Evolutionary conservation across 2,888 invertebrate species (phyloP).

Genomic region (Boloria selene): DNA sequence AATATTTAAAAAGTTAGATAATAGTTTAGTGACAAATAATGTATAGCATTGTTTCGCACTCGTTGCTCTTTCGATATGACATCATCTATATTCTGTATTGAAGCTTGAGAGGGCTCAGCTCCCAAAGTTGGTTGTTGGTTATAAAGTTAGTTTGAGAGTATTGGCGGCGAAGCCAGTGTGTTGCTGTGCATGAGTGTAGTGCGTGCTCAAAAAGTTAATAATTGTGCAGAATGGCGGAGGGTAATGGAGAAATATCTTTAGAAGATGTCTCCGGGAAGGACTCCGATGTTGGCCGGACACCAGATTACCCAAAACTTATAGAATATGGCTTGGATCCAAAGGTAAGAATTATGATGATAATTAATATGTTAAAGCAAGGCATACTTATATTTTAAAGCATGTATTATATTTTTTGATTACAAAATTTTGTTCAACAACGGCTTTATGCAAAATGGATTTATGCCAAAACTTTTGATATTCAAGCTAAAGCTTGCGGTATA

Average conservation of each 20-base stretch:
- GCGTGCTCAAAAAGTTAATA: slow-evolving; percentile 68
- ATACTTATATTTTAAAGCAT: not conserved
- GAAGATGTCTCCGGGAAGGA: slow-evolving; percentile 87
- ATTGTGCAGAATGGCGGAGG: slow-evolving; percentile 91
- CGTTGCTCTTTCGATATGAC: slow-evolving; percentile 78
- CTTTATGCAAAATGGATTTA: no score
- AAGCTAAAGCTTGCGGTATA: no score
- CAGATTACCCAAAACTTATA: slow-evolving; percentile 96
- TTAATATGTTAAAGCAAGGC: not conserved
- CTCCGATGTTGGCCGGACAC: slow-evolving; percentile 88
- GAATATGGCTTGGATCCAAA: slow-evolving; percentile 98
- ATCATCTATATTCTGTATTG: slow-evolving; percentile 69
- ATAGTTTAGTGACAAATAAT: slow-evolving; percentile 42
- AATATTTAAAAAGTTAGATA: slow-evolving; percentile 35
- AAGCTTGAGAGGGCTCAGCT: slow-evolving; percentile 57
- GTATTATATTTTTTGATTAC: no score
- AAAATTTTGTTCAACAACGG: no score
- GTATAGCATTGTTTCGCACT: slow-evolving; percentile 57
- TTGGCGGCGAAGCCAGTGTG: slow-evolving; percentile 40
- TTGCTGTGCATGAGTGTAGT: slow-evolving; percentile 59
- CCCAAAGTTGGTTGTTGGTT: slow-evolving; percentile 43
- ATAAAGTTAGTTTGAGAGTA: slow-evolving; percentile 49
- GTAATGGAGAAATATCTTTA: slow-evolving; percentile 91
- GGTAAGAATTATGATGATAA: slow-evolving; percentile 69
- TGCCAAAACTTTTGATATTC: no score